These are phyloP conservation scores for Sigmodon hispidus DNA, from an alignment of 2,113 vertebrate species.

Conservation along the genomic window DNA sequence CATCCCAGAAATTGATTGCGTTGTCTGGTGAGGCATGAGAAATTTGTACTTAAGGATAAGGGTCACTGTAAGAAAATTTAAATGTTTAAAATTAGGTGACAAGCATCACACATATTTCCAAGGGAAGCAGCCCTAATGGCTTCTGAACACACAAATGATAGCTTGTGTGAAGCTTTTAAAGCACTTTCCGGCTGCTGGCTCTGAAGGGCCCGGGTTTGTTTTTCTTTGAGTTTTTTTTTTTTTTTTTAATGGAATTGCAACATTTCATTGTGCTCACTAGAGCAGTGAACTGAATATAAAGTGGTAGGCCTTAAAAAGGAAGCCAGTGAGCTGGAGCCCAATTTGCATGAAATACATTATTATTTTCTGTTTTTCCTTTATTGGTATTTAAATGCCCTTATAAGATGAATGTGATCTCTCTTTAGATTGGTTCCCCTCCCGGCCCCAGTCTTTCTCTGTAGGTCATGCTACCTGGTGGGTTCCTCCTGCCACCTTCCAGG, in stretches of 20 bases:
- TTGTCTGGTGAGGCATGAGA: slow-evolving; percentile 14
- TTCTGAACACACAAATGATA: slow-evolving; percentile 71
- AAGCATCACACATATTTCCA: slow-evolving; percentile 39
- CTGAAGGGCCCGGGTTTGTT: slow-evolving; percentile 52
- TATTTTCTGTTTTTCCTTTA: slow-evolving; percentile 36
- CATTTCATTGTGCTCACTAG: slow-evolving; percentile 65
- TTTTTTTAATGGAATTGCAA: slow-evolving; percentile 74
- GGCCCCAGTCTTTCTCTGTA: neutral
- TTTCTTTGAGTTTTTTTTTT: slow-evolving; percentile 70
- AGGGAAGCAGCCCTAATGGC: slow-evolving; percentile 63
- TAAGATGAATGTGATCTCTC: slow-evolving; percentile 12
- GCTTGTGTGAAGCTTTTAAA: slow-evolving; percentile 70
- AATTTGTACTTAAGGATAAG: slow-evolving; percentile 37
- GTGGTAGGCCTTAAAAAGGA: slow-evolving; percentile 46
- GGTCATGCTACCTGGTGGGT: neutral
- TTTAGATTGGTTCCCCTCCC: neutral
- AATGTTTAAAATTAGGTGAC: slow-evolving; percentile 59
- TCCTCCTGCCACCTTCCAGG: neutral
- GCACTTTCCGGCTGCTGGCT: slow-evolving; percentile 63
- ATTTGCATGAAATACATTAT: slow-evolving; percentile 18
- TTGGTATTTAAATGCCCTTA: slow-evolving; percentile 42
- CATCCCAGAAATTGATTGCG: slow-evolving; percentile 18
- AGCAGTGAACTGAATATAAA: slow-evolving; percentile 66
- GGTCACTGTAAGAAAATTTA: slow-evolving; percentile 62
- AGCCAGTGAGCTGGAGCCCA: neutral